A percentile compares a stretch with the other conserved stretches of the same genome.
Conservation (phyloP, 2,113 vertebrate genomes). For the Engystomops pustulosus region DNA sequence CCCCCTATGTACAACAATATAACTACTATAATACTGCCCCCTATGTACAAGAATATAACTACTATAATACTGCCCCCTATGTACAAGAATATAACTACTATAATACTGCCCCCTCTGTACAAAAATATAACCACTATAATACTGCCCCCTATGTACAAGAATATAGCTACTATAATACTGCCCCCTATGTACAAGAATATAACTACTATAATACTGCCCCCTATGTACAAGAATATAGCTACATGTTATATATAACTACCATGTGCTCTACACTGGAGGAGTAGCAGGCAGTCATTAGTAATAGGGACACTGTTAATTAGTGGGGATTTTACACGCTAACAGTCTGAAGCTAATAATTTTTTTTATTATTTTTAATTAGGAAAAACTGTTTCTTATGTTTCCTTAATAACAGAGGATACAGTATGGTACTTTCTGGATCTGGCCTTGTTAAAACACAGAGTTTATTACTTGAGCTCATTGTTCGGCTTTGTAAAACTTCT, state of each 20-base stretch:
- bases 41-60: neutral
- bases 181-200: slow-evolving; percentile 8
- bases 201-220: slow-evolving; percentile 13
- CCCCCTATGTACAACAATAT: too few species aligned
- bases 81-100: neutral
- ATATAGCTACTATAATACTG: slow-evolving; percentile 15
- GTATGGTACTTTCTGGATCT: slow-evolving; percentile 67
- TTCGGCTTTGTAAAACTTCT: slow-evolving; percentile 64
- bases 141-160: slow-evolving; percentile 1
- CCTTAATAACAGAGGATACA: slow-evolving; percentile 62
- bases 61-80: neutral
- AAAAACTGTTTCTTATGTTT: slow-evolving; percentile 13
- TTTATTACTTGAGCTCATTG: slow-evolving; percentile 66
- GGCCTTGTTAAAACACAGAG: slow-evolving; percentile 67
- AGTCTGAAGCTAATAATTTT: slow-evolving; percentile 59
- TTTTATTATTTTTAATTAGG: neutral
- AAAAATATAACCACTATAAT: slow-evolving; percentile 18
- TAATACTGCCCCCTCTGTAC: neutral
- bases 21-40: too few species aligned
- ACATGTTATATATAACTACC: neutral
- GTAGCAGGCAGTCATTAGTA: slow-evolving; percentile 59
- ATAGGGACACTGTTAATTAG: slow-evolving; percentile 65
- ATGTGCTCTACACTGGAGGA: neutral
- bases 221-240: neutral
- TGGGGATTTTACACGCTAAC: slow-evolving; percentile 54